Conservation (phyloP, 1,140 invertebrate species). For the Drosophila insularis region DNA sequence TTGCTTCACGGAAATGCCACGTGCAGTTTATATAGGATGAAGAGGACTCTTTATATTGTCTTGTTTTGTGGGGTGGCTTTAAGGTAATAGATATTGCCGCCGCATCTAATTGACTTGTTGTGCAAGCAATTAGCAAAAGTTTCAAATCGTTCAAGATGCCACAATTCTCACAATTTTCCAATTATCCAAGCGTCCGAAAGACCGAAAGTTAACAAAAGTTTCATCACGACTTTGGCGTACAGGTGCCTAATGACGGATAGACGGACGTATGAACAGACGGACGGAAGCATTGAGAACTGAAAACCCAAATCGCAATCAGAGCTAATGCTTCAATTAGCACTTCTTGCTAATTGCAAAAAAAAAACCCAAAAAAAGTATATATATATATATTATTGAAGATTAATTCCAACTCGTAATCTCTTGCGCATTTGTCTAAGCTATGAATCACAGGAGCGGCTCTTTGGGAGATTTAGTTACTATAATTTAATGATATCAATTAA, state of each 20-base stretch:
- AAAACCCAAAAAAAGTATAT: slow-evolving; percentile 15
- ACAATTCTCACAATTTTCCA: slow-evolving; percentile 21
- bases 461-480: no score
- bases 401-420: no score
- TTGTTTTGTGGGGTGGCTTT: no score
- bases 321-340: slow-evolving; percentile 55
- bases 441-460: no score
- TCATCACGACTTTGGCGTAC: slow-evolving; percentile 6
- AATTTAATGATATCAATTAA: no score
- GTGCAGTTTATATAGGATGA: slow-evolving; percentile 15
- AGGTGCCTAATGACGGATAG: not conserved
- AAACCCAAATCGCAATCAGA: slow-evolving; percentile 42
- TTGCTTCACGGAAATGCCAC: not conserved
- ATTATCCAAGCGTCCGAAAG: not conserved
- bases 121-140: slow-evolving; percentile 31
- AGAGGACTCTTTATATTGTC: no score
- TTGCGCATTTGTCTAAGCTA: no score
- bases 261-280: not conserved
- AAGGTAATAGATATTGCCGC: no score
- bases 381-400: not conserved
- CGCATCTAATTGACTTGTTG: slow-evolving; percentile 49
- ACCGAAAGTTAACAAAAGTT: slow-evolving; percentile 4
- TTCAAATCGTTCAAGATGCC: slow-evolving; percentile 9
- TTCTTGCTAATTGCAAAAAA: slow-evolving; percentile 46
- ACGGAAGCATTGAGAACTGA: slow-evolving; percentile 2